Conservation (phyloP, 2,888 invertebrate species). For the Hirtodrosophila trivittata region DNA sequence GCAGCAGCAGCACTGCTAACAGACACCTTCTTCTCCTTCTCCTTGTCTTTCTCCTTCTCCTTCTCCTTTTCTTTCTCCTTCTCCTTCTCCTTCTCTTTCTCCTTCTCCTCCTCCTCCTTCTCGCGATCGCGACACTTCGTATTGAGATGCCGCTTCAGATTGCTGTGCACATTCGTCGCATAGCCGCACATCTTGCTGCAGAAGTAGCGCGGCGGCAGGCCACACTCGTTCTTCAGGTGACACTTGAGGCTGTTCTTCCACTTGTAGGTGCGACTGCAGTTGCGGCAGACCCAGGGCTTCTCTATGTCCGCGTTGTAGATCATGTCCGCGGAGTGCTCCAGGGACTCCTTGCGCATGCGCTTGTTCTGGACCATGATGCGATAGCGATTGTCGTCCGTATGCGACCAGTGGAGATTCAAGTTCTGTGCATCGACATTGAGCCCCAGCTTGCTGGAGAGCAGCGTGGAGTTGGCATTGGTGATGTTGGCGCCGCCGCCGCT, state of each 20-base stretch:
- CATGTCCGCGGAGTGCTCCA: slow-evolving; percentile 84
- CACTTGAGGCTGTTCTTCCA: slow-evolving; percentile 90
- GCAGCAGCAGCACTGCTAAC: not conserved
- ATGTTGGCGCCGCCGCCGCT: slow-evolving; percentile 49
- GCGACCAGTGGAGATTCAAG: slow-evolving; percentile 67
- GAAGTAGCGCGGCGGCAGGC: slow-evolving; percentile 85
- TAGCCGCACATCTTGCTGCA: slow-evolving; percentile 84
- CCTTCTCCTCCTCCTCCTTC: slow-evolving; percentile 75
- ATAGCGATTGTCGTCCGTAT: slow-evolving; percentile 82
- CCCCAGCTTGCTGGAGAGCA: slow-evolving; percentile 57
- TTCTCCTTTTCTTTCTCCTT: slow-evolving; percentile 24
- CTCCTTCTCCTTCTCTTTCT: slow-evolving; percentile 43
- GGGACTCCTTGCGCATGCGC: slow-evolving; percentile 83
- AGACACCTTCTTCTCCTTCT: slow-evolving; percentile 9
- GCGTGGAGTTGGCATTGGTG: slow-evolving; percentile 55
- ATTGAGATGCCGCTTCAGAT: slow-evolving; percentile 84
- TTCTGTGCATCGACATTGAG: slow-evolving; percentile 54
- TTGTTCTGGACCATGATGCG: slow-evolving; percentile 83
- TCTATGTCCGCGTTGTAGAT: slow-evolving; percentile 84
- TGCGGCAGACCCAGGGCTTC: slow-evolving; percentile 86
- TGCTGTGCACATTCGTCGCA: slow-evolving; percentile 84
- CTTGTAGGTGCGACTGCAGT: slow-evolving; percentile 89
- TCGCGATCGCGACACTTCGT: slow-evolving; percentile 83
- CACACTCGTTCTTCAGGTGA: slow-evolving; percentile 88
- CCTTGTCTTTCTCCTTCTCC: slow-evolving; percentile 27